phyloP scores from a whole-genome alignment of 2,113 vertebrate species.

The Fulmarus glacialis region DNA sequence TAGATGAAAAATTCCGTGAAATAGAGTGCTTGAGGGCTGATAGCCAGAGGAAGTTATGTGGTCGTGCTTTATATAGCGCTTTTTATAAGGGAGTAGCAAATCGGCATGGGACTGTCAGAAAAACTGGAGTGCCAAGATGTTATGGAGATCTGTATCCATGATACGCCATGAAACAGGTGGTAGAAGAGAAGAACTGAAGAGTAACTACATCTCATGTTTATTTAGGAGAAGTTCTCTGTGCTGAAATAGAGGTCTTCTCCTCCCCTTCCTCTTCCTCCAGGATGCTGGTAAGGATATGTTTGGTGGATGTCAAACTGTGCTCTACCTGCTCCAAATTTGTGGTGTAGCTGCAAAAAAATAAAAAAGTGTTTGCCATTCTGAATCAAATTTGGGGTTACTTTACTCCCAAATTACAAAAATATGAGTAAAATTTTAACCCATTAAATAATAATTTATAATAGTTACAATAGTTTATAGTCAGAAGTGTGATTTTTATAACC shows the following conservation, averaged over 20 bases:
- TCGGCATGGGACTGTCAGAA: not conserved
- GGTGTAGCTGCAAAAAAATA: too few relatives aligned
- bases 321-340: not conserved
- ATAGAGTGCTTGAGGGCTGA: not conserved
- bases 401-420: not conserved
- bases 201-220: not conserved
- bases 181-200: not conserved
- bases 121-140: not conserved
- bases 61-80: not conserved
- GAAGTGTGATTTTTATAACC: not conserved
- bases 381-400: not conserved
- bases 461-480: not conserved
- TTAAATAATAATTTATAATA: not conserved
- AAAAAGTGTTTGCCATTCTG: not conserved
- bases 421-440: accelerated
- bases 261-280: not conserved
- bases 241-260: accelerated
- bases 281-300: not conserved
- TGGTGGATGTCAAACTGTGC: not conserved
- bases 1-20: not conserved
- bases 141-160: not conserved
- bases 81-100: not conserved
- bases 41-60: accelerated
- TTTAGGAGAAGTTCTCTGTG: not conserved
- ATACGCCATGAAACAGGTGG: not conserved